phyloP scores from a whole-genome alignment of 1,140 invertebrate species.

The Probaryconus sp. region DNA sequence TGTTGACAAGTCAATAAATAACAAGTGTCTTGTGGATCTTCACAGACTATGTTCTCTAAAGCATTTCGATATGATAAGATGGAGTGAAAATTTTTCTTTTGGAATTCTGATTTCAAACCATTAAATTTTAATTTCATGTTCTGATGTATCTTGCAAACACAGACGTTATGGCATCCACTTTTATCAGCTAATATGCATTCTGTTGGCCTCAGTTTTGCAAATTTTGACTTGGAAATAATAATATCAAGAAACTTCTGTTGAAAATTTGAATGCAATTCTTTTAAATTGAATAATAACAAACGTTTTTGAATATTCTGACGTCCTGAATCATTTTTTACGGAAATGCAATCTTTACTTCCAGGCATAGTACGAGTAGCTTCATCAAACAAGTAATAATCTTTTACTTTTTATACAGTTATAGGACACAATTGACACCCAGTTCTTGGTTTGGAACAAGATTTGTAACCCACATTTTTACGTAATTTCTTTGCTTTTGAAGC shows the following conservation, averaged over 20 bases:
- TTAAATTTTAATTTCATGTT: constrained; percentile 59
- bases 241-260: constrained; percentile 24
- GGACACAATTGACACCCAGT: background rate
- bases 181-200: constrained; percentile 45
- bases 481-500: too few species aligned
- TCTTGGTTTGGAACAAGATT: background rate
- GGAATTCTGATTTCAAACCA: too few species aligned
- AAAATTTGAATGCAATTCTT: constrained; percentile 55
- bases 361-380: constrained; percentile 48
- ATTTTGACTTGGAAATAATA: constrained; percentile 40
- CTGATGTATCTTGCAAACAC: constrained; percentile 36
- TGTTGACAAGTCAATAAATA: constrained; percentile 1
- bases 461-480: background rate
- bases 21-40: background rate
- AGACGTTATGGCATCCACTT: constrained; percentile 53
- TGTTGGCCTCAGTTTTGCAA: constrained; percentile 37
- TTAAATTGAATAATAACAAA: constrained; percentile 54
- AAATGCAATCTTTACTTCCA: constrained; percentile 52
- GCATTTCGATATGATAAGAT: too few species aligned
- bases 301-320: constrained; percentile 45
- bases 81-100: too few species aligned
- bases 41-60: too few species aligned
- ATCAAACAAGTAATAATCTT: constrained; percentile 50
- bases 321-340: constrained; percentile 19
- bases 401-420: constrained; percentile 13